These are phyloP conservation scores for Lagenorhynchus albirostris DNA, from an alignment of 2,113 vertebrate species.

Conservation along the genomic window DNA sequence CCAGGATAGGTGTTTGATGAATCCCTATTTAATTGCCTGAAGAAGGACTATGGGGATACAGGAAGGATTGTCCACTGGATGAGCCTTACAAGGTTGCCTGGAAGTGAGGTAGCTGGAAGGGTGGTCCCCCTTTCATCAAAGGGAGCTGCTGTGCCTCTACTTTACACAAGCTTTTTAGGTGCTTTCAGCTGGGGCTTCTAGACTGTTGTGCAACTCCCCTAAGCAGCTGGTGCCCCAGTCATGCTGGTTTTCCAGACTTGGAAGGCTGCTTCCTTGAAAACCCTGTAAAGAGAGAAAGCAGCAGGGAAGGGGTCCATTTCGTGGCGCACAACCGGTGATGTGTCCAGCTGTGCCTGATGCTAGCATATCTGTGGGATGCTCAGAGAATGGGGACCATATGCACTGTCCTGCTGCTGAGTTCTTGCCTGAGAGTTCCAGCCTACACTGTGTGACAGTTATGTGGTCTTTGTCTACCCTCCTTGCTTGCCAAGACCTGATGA, in stretches of 20 bases:
- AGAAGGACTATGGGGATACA: neutral
- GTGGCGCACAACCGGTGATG: neutral
- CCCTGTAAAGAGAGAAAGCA: neutral
- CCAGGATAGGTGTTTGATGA: neutral
- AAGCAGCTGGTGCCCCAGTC: neutral
- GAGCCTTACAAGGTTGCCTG: neutral
- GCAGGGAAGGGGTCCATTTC: neutral
- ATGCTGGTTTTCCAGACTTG: neutral
- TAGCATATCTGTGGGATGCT: neutral
- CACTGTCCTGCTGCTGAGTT: neutral
- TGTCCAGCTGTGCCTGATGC: neutral
- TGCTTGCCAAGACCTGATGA: neutral
- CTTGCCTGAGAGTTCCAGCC: neutral
- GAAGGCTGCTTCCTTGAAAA: neutral
- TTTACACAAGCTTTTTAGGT: neutral
- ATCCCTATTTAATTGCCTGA: neutral
- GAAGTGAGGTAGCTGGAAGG: neutral
- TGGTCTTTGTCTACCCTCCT: neutral
- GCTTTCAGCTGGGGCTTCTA: neutral
- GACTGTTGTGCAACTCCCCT: neutral
- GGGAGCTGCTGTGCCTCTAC: neutral
- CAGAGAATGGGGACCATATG: neutral
- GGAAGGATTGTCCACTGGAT: neutral
- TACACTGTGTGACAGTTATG: neutral
- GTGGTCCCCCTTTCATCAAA: rapidly evolving